Evolutionary conservation across 2,797 vertebrate genomes (phyloP).

Genomic region (Potorous gilbertii): DNA sequence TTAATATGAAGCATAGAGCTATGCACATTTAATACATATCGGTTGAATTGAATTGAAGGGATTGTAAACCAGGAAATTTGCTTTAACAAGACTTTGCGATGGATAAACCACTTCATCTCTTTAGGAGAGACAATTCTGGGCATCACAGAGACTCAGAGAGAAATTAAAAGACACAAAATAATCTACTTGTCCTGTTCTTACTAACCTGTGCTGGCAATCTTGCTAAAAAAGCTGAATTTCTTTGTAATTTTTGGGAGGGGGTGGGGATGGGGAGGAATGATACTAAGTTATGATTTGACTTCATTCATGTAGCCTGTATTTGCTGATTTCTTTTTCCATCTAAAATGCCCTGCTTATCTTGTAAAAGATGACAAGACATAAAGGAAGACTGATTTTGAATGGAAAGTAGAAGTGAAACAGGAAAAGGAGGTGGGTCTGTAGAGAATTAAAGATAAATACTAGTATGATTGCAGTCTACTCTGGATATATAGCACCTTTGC

Average conservation of each 20-base stretch:
- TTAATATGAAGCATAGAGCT: not conserved
- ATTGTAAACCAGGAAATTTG: not conserved
- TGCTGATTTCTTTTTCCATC: conserved; percentile 5
- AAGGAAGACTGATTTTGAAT: conserved; percentile 2
- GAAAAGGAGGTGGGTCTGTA: not conserved
- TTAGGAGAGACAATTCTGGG: not conserved
- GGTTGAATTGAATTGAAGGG: not conserved
- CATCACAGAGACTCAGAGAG: not conserved
- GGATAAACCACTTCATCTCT: not conserved
- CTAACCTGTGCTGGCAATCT: not conserved
- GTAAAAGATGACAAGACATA: not conserved
- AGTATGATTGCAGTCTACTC: fast-evolving
- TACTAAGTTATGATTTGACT: conserved; percentile 41
- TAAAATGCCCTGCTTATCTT: conserved; percentile 45
- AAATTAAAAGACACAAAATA: not conserved
- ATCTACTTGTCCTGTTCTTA: not conserved
- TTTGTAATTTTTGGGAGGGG: not conserved
- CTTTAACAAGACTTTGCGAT: not conserved
- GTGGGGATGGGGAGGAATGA: not conserved
- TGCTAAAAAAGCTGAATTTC: not conserved
- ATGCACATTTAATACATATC: not conserved
- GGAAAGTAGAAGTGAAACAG: not conserved
- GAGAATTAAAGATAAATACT: not conserved
- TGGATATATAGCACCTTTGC: fast-evolving
- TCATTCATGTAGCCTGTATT: conserved; percentile 20